Evolutionary conservation across 2,888 invertebrate species (phyloP), one percentile per base, ranked within the genome.

Genomic region (Acholoe squamosa): DNA sequence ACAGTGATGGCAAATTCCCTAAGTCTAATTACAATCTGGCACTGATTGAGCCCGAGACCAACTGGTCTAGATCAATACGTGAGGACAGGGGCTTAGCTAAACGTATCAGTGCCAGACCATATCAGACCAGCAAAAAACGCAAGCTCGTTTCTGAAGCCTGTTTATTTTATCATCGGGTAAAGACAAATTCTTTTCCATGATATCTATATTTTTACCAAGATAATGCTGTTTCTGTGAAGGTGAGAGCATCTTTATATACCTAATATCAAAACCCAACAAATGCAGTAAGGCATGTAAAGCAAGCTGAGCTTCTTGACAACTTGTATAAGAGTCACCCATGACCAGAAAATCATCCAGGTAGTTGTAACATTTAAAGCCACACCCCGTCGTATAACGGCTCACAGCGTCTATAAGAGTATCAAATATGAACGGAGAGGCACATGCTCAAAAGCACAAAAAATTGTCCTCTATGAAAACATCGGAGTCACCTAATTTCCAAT

Each of bases 321-420:
- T 67, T 7, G 14, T 7, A 12, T 22, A 67, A n/a, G 14, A 16
- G 5, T 67, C 67, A 7, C n/a, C 67, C n/a, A 67, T 7, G 5
- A 67, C n/a, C 7, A 67, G 7, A n/a, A 67, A 67, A n/a, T 67
- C 67, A 67, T 67, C 67, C 14, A 67, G 67, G 67, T 67, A 67
- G n/a, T 67, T 67, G n/a, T 67, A 67, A n/a, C 67, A 67, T 16
- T 16, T n/a, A n/a, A 67, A 67, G n/a, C 67, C 67, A n/a, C n/a
- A 16, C 7, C 14, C n/a, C 7, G 7, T 16, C n/a, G n/a, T n/a
- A n/a, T 67, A 67, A 7, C 67, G 12, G n/a, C 22, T 7, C 7
- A 67, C n/a, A 16, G 67, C 67, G n/a, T 67, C 67, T 7, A 25
- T 67, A n/a, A 67, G 12, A 7, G 22, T 67, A 67, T 12, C n/a